Percentiles rank a stretch among this genome's conserved stretches.
These are phyloP conservation scores for Orientallactaga bullata DNA, from an alignment of 2,113 vertebrate genomes.

Conservation along the genomic window DNA sequence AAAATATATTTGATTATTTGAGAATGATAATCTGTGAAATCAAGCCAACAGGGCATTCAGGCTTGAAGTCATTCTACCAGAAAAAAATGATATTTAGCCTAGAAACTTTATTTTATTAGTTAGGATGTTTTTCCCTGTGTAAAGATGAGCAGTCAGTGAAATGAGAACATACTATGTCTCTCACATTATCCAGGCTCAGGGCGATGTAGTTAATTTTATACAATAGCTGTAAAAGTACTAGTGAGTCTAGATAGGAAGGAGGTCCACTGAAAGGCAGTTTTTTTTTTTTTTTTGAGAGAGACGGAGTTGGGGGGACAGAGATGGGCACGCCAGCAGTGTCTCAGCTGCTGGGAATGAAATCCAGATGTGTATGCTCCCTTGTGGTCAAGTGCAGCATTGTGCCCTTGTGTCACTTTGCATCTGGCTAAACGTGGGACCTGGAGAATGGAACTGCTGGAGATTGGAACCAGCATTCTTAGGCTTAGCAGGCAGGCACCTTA, in stretches of 20 bases:
- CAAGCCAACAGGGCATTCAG: constrained; percentile 10
- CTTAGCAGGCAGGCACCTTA: too few relatives aligned
- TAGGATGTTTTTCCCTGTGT: not conserved
- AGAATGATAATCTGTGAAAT: not conserved
- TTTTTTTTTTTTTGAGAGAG: too few relatives aligned
- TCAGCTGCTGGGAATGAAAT: too few relatives aligned
- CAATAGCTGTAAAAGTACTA: not conserved
- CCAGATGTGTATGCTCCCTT: too few relatives aligned
- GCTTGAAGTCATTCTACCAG: not conserved
- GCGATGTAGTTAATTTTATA: constrained; percentile 10
- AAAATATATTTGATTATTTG: constrained; percentile 13
- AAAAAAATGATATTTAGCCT: constrained; percentile 20
- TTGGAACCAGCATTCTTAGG: too few relatives aligned
- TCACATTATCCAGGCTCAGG: not conserved
- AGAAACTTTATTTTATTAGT: constrained; percentile 30
- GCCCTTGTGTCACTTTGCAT: too few relatives aligned
- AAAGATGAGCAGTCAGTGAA: not conserved
- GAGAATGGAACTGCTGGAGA: too few relatives aligned
- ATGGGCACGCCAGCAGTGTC: too few relatives aligned
- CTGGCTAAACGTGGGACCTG: too few relatives aligned
- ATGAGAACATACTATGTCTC: not conserved
- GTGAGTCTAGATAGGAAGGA: not conserved
- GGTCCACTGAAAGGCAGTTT: not conserved
- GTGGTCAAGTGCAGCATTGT: too few relatives aligned
- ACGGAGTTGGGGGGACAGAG: too few relatives aligned